Evolutionary conservation across 2,797 vertebrate genomes (phyloP), one percentile per base, ranked within the genome.

Genomic region (Acridotheres tristis): DNA sequence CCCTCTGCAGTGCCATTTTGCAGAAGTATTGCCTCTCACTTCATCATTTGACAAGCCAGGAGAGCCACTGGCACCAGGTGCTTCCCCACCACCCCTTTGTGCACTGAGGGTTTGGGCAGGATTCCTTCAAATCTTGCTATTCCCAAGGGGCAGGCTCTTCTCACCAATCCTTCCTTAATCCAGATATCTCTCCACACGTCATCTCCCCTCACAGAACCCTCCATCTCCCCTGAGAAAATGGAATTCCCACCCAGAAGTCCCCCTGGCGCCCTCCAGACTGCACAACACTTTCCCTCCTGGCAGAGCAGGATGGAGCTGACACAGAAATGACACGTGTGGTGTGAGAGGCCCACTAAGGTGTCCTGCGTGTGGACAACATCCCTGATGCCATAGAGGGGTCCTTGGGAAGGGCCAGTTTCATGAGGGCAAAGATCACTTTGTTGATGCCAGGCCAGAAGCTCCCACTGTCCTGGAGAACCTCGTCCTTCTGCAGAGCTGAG

Each of bases 271-370:
- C 29, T 63, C 40, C 78, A 59, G 62, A 47, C 25, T 27, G 36
- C 3, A 2, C 18, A 22, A 23, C 0, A 0, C 48, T 69, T 42
- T 79, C 47, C 30, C 20, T 72, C 29, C 23, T 25, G 36, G 43
- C 36, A 86, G 15, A 36, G 65, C 23, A 73, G 84, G 59, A 42
- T 42, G 32, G 16, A 75, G 21, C 22, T 63, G 36, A 30, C 62
- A 27, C 0, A 2, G 59, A 84, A n/a, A 14, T 30, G 10, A 58
- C 14, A 16, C 0, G 0, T n/a, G 11, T 59, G 40, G 13, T 48
- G 45, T 29, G 27, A 80, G 47, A 53, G 30, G 53, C 16, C 10
- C 57, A 66, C 29, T 29, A 23, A 47, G 38, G 13, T 38, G 34
- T 71, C 36, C 43, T 77, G 19, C 19, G 10, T 23, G 38, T 20